Evolutionary conservation across 2,888 invertebrate genomes (phyloP).

Genomic region (Choristoneura rosaceana): DNA sequence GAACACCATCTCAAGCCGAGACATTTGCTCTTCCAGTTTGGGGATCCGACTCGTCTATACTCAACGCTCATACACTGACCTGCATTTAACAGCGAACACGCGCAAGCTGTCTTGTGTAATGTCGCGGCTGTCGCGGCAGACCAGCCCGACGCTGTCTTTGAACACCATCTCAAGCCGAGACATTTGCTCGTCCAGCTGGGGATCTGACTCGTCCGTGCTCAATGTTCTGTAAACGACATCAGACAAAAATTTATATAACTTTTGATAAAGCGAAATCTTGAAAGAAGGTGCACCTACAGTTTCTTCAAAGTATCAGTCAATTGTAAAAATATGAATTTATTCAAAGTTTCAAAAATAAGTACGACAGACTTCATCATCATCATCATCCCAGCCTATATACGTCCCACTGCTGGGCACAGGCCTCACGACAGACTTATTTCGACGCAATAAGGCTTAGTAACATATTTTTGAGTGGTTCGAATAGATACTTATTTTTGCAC

Average conservation of each 20-base stretch:
- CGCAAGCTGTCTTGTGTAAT: conserved; percentile 50
- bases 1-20: conserved; percentile 55
- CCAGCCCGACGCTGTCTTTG: conserved; percentile 55
- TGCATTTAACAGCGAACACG: conserved; percentile 53
- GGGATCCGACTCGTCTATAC: conserved; percentile 48
- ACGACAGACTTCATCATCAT: too few relatives aligned
- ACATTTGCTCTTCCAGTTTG: conserved; percentile 51
- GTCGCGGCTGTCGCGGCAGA: conserved; percentile 52
- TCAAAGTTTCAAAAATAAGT: too few relatives aligned
- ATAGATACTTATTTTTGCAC: too few relatives aligned
- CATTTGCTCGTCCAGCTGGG: conserved; percentile 50
- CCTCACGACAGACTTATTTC: too few relatives aligned
- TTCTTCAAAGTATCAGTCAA: too few relatives aligned
- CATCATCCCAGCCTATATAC: too few relatives aligned
- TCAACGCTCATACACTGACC: conserved; percentile 55
- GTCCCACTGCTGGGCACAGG: too few relatives aligned
- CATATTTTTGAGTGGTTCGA: too few relatives aligned
- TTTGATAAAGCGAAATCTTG: background rate
- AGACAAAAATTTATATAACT: background rate
- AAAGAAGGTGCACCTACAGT: background rate
- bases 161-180: conserved; percentile 56
- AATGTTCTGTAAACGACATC: conserved; percentile 53
- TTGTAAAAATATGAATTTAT: too few relatives aligned
- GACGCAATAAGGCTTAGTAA: too few relatives aligned
- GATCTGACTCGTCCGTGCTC: conserved; percentile 49